phyloP scores from a whole-genome alignment of 30 jellyfish, hydroid and myxozoan genomes.

The Aurelia sp. region DNA sequence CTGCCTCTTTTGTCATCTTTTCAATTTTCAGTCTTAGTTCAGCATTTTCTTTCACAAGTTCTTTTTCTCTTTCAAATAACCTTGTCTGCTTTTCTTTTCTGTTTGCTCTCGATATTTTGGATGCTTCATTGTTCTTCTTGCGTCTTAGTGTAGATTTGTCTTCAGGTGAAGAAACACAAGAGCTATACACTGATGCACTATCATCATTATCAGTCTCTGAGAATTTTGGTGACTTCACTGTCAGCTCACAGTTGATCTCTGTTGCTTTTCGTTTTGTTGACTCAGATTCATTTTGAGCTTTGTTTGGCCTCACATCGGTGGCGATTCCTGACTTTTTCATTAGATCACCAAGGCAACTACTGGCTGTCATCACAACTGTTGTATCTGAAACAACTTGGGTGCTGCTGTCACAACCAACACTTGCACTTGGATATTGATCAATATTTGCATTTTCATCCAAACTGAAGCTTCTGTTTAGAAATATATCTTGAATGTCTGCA shows the following conservation, averaged over 20 bases:
- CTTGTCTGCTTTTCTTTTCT: constrained; percentile 62
- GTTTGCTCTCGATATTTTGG: constrained; percentile 78
- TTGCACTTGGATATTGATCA: neutral
- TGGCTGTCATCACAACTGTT: constrained; percentile 37
- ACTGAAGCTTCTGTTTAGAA: neutral
- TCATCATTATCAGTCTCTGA: constrained; percentile 49
- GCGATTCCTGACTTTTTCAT: constrained; percentile 49
- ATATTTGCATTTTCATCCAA: neutral
- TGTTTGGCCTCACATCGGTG: neutral
- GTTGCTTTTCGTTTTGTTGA: constrained; percentile 1
- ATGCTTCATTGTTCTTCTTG: constrained; percentile 80
- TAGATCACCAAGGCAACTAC: constrained; percentile 35
- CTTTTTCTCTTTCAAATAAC: constrained; percentile 60
- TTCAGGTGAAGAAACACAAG: constrained; percentile 62
- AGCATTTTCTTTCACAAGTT: constrained; percentile 78
- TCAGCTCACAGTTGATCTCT: neutral
- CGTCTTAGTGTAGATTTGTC: constrained; percentile 50
- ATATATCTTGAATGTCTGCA: neutral
- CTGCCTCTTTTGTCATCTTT: constrained; percentile 78
- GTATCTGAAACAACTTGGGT: constrained; percentile 40
- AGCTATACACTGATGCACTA: constrained; percentile 39
- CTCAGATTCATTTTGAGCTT: neutral
- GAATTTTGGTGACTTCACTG: constrained; percentile 6
- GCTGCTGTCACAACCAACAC: constrained; percentile 23
- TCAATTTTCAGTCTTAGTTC: constrained; percentile 53